phyloP scores from a whole-genome alignment of 23 tunicate genomes.

The Ciona savignyi region DNA sequence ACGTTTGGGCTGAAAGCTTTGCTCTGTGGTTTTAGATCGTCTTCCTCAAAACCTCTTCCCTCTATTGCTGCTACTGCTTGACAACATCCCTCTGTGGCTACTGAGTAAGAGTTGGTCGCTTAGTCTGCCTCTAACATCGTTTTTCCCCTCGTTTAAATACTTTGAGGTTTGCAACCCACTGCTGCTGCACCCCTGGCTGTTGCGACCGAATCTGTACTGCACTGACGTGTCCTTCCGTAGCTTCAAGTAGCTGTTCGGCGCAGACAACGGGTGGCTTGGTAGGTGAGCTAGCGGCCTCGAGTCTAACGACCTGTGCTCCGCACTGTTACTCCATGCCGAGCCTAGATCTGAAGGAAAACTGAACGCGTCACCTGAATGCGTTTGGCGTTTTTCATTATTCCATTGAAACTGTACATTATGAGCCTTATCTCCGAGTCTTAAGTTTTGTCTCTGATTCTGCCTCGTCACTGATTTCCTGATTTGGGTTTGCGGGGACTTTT shows the following conservation, averaged over 20 bases:
- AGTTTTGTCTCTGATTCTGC: constrained; percentile 1
- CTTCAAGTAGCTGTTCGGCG: constrained; percentile 25
- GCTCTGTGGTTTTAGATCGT: no score
- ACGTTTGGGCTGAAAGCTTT: no score
- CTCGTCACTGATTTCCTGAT: neutral
- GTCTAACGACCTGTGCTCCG: neutral
- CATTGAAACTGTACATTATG: constrained; percentile 8
- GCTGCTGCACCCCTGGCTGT: neutral
- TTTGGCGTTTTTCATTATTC: neutral
- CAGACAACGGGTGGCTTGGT: constrained; percentile 16
- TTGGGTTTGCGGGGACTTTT: neutral
- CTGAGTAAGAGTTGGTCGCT: constrained; percentile 16
- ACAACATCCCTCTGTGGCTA: neutral
- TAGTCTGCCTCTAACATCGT: constrained; percentile 8
- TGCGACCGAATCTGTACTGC: constrained; percentile 22
- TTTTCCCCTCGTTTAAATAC: neutral
- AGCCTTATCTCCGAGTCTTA: neutral
- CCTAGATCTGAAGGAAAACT: constrained; percentile 13
- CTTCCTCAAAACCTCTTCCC: neutral
- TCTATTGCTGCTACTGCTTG: no score
- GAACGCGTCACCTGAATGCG: constrained; percentile 12
- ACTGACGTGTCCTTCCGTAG: constrained; percentile 14
- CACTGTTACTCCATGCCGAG: constrained; percentile 2
- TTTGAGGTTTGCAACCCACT: neutral
- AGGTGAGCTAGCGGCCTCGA: neutral